Base-by-base conservation (phyloP, 2,113 vertebrate genomes). In the Hystrix brachyura region DNA sequence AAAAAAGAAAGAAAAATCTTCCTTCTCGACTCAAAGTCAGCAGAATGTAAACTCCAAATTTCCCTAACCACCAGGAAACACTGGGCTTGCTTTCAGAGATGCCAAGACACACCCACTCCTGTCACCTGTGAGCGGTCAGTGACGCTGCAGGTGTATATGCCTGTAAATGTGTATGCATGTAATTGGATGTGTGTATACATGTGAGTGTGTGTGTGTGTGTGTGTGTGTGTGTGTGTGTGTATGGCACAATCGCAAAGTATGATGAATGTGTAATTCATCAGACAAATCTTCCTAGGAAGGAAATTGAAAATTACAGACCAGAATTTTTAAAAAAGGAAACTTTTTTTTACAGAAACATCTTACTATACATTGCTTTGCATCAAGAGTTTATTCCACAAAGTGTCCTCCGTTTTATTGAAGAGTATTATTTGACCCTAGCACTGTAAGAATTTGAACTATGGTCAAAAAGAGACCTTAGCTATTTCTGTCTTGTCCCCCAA, bases 241-340 rank as follows among this genome's bases (percentile, higher is more conserved):
- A n/a, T n/a, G n/a, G n/a, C n/a, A n/a, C n/a, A n/a, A n/a, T n/a
- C n/a, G n/a, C n/a, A n/a, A n/a, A n/a, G n/a, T n/a, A n/a, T n/a
- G n/a, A n/a, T n/a, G n/a, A n/a, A n/a, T n/a, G n/a, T n/a, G n/a
- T n/a, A n/a, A 0, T 78, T 25, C 27, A 21, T 79, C 48, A 89
- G 59, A 64, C 27, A 55, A 86, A 89, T 79, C 38, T 89, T 89
- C 81, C 76, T 69, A 57, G 62, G 86, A 93, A 86, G 38, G 17
- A 94, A 83, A 64, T 90, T 43, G 78, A 95, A 94, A 94, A 86
- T 88, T n/a, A 93, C 32, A 69, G 80, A 32, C 69, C 57, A 69
- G 88, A 96, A 55, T 8, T 72, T 84, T 14, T n/a, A 34, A 67
- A 38, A 57, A 25, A 55, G 48, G 48, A 92, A 89, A 23, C 2